A percentile compares a stretch with the other conserved stretches of the same genome.
These are phyloP conservation scores for Pseudopleuronectes americanus DNA, from an alignment of 2,797 vertebrate species.

Conservation along the genomic window DNA sequence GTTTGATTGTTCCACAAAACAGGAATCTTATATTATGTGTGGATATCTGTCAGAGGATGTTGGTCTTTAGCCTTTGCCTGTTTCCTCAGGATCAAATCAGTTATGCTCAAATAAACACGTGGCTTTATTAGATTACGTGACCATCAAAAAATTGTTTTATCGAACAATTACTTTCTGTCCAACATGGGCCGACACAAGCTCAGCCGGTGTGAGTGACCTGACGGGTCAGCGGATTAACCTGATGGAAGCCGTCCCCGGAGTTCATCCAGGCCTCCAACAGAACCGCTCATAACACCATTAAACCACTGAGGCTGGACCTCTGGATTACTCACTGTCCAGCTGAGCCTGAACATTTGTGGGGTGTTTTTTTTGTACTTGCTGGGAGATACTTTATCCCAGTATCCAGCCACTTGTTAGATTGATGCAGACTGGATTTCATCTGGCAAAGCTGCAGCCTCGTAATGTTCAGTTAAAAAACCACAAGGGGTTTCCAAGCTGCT, in stretches of 20 bases:
- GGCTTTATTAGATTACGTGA: neutral
- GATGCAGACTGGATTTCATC: neutral
- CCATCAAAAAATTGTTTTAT: neutral
- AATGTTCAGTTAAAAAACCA: slow-evolving; percentile 11
- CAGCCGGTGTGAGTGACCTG: slow-evolving; percentile 42
- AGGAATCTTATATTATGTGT: slow-evolving; percentile 4
- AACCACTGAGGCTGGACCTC: slow-evolving; percentile 41
- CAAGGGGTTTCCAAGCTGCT: slow-evolving; percentile 7
- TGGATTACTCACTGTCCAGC: slow-evolving; percentile 28
- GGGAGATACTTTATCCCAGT: slow-evolving; percentile 4
- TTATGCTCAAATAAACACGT: neutral
- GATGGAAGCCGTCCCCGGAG: slow-evolving; percentile 40
- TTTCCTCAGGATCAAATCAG: slow-evolving; percentile 39
- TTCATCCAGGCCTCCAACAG: slow-evolving; percentile 23
- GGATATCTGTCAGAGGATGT: slow-evolving; percentile 2
- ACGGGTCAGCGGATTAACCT: slow-evolving; percentile 61
- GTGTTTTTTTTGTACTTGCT: slow-evolving; percentile 4
- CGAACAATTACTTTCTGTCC: slow-evolving; percentile 27
- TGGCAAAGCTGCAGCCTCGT: slow-evolving; percentile 5
- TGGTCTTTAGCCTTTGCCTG: neutral
- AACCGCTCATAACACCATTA: slow-evolving; percentile 43
- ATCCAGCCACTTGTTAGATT: slow-evolving; percentile 6
- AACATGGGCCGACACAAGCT: slow-evolving; percentile 42
- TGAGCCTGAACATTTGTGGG: slow-evolving; percentile 34
- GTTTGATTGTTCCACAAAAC: slow-evolving; percentile 36